Percentiles rank a stretch among this genome's conserved stretches.
Evolutionary conservation across 2,888 invertebrate genomes (phyloP).

Genomic region (Atethmia centrago): DNA sequence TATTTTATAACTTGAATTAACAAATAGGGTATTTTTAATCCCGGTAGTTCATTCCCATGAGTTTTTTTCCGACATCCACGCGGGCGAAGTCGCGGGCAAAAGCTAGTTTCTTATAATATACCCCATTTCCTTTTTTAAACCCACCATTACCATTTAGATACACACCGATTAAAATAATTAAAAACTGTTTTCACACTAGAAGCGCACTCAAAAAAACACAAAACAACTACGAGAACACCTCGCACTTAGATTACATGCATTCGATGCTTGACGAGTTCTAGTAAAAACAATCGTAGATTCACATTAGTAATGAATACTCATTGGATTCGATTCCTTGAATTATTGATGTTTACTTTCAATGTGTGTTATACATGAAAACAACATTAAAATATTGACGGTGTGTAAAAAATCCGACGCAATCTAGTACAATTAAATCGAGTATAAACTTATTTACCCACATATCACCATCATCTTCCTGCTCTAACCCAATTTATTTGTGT

Average conservation of each 20-base stretch:
- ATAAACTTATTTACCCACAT: too few species aligned
- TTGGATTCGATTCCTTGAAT: slow-evolving; percentile 18
- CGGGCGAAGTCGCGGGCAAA: too few species aligned
- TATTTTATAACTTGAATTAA: too few species aligned
- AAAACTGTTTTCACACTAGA: too few species aligned
- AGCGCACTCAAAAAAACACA: slow-evolving; percentile 4
- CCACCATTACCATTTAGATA: too few species aligned
- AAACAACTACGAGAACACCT: background rate
- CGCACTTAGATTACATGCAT: background rate
- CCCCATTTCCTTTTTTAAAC: background rate
- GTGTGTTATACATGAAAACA: background rate
- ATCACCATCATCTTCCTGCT: background rate
- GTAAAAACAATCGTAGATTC: slow-evolving; percentile 21
- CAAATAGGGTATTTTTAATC: too few species aligned
- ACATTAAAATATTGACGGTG: too few species aligned
- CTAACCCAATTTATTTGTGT: background rate
- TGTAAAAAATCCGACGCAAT: background rate
- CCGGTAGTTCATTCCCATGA: too few species aligned
- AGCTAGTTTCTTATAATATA: too few species aligned
- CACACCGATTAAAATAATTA: too few species aligned
- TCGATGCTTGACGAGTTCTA: slow-evolving; percentile 2
- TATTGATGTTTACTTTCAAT: background rate
- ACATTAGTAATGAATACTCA: slow-evolving; percentile 24
- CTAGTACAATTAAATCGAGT: background rate
- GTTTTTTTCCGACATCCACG: too few species aligned